Conservation (phyloP, 2,113 vertebrate genomes). For the Tetrax tetrax region DNA sequence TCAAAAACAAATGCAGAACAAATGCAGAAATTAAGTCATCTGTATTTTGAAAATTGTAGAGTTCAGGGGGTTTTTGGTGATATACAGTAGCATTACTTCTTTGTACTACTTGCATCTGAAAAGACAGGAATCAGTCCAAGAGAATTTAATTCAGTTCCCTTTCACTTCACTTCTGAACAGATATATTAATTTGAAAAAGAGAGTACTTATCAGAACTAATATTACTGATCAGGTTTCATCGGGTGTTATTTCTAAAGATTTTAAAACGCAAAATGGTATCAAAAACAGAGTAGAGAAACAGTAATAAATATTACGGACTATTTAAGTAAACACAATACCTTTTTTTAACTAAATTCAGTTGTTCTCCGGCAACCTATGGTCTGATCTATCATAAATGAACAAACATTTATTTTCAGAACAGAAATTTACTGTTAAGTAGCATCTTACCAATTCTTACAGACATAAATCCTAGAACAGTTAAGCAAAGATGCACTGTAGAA, state of each 20-base stretch:
- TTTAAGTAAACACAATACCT: background rate
- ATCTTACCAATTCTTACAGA: background rate
- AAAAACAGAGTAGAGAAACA: background rate
- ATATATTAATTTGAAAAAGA: background rate
- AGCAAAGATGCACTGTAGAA: background rate
- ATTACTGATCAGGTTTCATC: background rate
- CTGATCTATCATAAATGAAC: background rate
- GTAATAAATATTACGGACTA: background rate
- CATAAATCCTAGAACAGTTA: background rate
- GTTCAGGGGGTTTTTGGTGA: fast-evolving
- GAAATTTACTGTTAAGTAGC: background rate
- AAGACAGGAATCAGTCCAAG: background rate
- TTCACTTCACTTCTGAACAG: background rate
- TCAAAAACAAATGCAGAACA: background rate
- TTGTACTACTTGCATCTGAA: background rate
- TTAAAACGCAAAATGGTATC: background rate
- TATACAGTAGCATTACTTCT: background rate
- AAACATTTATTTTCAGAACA: background rate
- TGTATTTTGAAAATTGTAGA: background rate
- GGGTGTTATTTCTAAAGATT: background rate
- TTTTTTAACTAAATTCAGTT: background rate
- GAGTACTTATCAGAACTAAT: background rate
- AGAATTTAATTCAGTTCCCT: background rate
- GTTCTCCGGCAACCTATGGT: background rate
- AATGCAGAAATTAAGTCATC: background rate